Evolutionary conservation across 2,797 vertebrate species (phyloP).

Genomic region (Spatula versicolor): DNA sequence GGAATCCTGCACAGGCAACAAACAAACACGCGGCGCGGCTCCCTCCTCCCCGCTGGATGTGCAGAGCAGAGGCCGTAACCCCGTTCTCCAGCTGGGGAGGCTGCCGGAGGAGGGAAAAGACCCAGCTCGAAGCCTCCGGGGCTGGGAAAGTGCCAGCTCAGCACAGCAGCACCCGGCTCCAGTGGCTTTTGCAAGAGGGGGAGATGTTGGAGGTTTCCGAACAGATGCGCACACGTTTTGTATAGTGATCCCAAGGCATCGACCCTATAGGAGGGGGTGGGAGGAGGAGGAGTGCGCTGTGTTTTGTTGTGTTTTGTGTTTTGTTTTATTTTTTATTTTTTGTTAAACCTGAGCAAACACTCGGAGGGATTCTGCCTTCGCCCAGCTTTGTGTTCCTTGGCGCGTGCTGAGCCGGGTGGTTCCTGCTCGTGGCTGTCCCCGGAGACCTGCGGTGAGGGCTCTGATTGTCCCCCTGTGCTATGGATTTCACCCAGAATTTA

Average conservation of each 20-base stretch:
- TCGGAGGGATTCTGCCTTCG: background rate
- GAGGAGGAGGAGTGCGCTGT: background rate
- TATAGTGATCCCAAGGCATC: background rate
- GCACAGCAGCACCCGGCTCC: background rate
- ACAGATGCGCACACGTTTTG: rapidly evolving
- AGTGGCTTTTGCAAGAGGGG: background rate
- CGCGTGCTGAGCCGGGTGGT: background rate
- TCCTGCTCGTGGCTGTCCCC: background rate
- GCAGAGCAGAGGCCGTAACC: conserved; percentile 30
- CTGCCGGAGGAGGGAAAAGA: background rate
- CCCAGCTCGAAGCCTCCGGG: background rate
- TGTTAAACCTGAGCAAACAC: background rate
- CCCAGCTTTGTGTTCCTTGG: background rate
- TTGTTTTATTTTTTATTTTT: too few relatives aligned
- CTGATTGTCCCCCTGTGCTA: rapidly evolving
- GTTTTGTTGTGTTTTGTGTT: too few relatives aligned
- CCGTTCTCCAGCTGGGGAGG: conserved; percentile 24
- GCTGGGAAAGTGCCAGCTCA: background rate
- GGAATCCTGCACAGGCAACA: conserved; percentile 35
- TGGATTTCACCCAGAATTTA: background rate
- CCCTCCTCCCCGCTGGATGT: background rate
- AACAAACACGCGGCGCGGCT: background rate
- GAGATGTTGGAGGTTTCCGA: background rate
- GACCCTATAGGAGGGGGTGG: background rate
- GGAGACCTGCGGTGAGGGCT: background rate